phyloP scores from a whole-genome alignment of 2,888 invertebrate species.

The Morpho achilles region DNA sequence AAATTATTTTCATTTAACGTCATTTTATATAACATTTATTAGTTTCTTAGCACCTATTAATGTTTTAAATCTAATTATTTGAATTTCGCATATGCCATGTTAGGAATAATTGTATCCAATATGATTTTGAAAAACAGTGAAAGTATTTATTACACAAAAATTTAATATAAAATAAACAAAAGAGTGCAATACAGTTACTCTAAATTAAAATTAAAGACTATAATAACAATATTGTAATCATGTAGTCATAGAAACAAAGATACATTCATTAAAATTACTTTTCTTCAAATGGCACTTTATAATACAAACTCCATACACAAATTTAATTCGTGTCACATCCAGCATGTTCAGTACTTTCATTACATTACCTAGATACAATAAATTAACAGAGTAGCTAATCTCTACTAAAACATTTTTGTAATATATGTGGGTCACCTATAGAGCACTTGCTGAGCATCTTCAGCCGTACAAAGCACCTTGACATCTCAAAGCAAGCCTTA shows the following conservation, averaged over 20 bases:
- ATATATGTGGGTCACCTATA: conserved; percentile 12
- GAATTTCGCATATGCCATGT: no score
- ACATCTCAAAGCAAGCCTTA: conserved; percentile 19
- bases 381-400: conserved; percentile 22
- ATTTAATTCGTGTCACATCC: conserved; percentile 31
- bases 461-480: conserved; percentile 13
- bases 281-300: conserved; percentile 36
- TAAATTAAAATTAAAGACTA: conserved; percentile 27
- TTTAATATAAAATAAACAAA: conserved; percentile 35
- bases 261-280: conserved; percentile 19
- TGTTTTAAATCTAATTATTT: no score
- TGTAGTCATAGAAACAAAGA: conserved; percentile 26
- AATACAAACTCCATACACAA: conserved; percentile 35
- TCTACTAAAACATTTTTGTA: conserved; percentile 19
- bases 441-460: conserved; percentile 5
- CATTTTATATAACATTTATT: no score
- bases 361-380: conserved; percentile 23
- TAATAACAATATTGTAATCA: conserved; percentile 23
- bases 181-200: conserved; percentile 28
- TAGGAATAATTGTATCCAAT: conserved; percentile 1
- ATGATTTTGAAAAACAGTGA: conserved; percentile 23
- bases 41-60: no score
- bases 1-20: no score
- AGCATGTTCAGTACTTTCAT: conserved; percentile 10
- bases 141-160: conserved; percentile 36